Evolutionary conservation across 2,888 invertebrate genomes (phyloP), one percentile per base, ranked within the genome.

Genomic region (Nymphalis c-album): DNA sequence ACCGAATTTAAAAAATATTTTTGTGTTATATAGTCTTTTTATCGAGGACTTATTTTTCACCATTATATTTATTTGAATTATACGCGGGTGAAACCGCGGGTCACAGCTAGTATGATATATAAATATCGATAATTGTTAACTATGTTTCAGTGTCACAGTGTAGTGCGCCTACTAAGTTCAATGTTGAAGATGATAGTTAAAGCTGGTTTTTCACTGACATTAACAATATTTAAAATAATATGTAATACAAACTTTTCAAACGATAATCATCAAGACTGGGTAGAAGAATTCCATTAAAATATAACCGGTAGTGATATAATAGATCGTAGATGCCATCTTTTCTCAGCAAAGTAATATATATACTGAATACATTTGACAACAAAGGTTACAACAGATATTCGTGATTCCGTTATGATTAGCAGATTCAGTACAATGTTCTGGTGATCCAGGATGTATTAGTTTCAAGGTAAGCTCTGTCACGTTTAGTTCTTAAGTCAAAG

Each of bases 361-460:
- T 57, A 63, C 66, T 72, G 69, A 73, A 73, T 73, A 73, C 51
- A 35, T 59, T 62, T 66, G 65, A 60, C 64, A 67, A 73, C 76
- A 78, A 76, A 75, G 68, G 71, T 72, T 74, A 72, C 63, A 72
- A 71, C 72, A 70, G 70, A 71, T 70, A 78, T 78, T 77, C 75
- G 75, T 75, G 74, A 74, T 75, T 75, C 87, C 87, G 87, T 88
- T 89, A 87, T 79, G 78, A 81, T 79, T 79, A 78, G 71, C 75
- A 70, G 81, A 85, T 84, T 85, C 80, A 79, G 77, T 85, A 81
- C 82, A 80, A 80, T 80, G 80, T 76, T 79, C 78, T 78, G 77
- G 79, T 84, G 84, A 84, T 86, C 81, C 83, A 85, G 84, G 70
- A 70, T 65, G 63, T 64, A 67, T 60, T 59, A 57, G 16, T 22